Conservation (phyloP, 1,140 invertebrate species). For the Orchestia grillus region DNA sequence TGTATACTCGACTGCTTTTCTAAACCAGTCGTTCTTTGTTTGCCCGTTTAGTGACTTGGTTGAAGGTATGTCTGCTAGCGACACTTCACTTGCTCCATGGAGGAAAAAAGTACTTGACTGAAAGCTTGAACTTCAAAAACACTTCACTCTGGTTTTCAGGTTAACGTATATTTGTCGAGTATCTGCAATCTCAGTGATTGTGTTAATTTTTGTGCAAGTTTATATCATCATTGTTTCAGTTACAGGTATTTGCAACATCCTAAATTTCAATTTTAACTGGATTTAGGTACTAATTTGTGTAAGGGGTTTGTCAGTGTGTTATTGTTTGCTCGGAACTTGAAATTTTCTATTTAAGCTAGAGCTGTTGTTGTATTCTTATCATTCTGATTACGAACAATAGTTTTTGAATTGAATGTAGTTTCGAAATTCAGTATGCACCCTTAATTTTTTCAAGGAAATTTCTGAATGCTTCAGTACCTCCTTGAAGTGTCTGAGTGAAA, state of each 20-base stretch:
- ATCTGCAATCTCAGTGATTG: neutral
- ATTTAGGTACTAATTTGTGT: neutral
- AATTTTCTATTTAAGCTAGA: too few relatives aligned
- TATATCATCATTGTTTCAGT: neutral
- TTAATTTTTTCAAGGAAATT: neutral
- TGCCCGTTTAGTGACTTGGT: neutral
- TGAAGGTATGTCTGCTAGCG: neutral
- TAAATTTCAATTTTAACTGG: neutral
- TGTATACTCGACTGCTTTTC: neutral
- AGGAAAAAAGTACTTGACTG: neutral
- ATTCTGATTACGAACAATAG: neutral
- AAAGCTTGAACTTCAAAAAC: neutral
- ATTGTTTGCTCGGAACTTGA: too few relatives aligned
- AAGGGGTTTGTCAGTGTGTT: neutral
- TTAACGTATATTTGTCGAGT: neutral
- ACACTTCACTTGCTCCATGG: neutral
- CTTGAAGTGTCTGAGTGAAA: neutral
- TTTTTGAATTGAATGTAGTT: neutral
- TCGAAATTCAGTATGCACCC: neutral
- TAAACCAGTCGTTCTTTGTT: neutral
- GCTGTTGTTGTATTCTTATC: too few relatives aligned
- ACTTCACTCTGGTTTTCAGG: neutral
- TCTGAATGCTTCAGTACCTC: neutral
- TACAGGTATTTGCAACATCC: neutral
- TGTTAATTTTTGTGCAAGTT: neutral